Evolutionary conservation across 2,797 vertebrate species (phyloP).

Genomic region (Craterocephalus amniculus): DNA sequence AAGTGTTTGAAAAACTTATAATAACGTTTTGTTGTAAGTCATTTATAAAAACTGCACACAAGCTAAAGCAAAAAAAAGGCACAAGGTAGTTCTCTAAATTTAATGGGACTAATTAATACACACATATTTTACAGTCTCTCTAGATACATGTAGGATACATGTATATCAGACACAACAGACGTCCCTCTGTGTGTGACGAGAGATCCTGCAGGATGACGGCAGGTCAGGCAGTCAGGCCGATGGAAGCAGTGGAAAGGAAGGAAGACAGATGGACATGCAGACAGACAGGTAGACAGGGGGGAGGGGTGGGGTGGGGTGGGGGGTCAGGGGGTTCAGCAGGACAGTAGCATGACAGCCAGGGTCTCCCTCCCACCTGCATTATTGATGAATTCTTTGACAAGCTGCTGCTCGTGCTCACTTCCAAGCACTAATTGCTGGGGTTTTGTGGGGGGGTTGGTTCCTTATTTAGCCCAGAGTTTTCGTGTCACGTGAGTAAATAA

Average conservation of each 20-base stretch:
- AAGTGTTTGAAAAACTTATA: background rate
- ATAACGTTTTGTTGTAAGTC: too few relatives aligned
- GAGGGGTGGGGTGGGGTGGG: constrained; percentile 7
- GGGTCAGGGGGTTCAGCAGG: constrained; percentile 39
- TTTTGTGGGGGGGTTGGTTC: constrained; percentile 56
- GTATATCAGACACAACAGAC: constrained; percentile 13
- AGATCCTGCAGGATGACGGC: constrained; percentile 14
- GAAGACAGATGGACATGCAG: constrained; percentile 49
- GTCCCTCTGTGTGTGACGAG: constrained; percentile 4
- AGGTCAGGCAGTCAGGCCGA: constrained; percentile 32
- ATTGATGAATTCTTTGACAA: constrained; percentile 80
- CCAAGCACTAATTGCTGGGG: constrained; percentile 64
- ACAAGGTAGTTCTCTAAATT: background rate
- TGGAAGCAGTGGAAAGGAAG: constrained; percentile 2
- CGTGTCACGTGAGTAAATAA: background rate
- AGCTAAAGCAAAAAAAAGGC: constrained; percentile 1
- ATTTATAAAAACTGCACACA: background rate
- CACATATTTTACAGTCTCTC: constrained; percentile 14
- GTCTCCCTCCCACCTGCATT: constrained; percentile 78
- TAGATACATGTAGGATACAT: constrained; percentile 26
- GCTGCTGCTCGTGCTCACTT: constrained; percentile 56
- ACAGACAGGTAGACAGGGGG: constrained; percentile 58
- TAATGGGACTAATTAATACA: constrained; percentile 33
- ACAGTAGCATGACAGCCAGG: constrained; percentile 56
- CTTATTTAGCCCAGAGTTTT: constrained; percentile 20